A percentile compares a stretch with the other conserved stretches of the same genome.
phyloP scores from a whole-genome alignment of 2,113 vertebrate species.

The Ochotona princeps region DNA sequence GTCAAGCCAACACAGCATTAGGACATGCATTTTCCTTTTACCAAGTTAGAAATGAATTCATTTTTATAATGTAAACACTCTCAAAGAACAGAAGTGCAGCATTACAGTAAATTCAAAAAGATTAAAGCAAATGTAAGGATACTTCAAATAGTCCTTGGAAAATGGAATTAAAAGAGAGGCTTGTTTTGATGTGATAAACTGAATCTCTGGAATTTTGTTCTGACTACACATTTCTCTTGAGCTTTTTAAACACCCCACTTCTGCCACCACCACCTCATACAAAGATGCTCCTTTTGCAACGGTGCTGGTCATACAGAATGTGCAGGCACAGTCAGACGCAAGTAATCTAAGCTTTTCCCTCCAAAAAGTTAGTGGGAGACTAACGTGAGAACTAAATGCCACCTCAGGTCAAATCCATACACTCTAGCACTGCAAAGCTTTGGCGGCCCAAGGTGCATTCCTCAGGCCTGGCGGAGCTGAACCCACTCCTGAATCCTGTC shows the following conservation, averaged over 20 bases:
- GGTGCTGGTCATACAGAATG: background rate
- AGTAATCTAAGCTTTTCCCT: background rate
- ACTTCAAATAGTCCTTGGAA: background rate
- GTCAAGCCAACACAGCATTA: slow-evolving; percentile 22
- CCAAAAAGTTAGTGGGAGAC: slow-evolving; percentile 2
- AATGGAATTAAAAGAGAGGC: no score
- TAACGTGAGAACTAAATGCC: background rate
- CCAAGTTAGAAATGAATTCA: slow-evolving; percentile 5
- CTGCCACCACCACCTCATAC: background rate
- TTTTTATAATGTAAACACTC: slow-evolving; percentile 11
- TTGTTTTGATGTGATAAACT: no score
- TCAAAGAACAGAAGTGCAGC: background rate
- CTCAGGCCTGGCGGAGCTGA: background rate
- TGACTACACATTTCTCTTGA: no score
- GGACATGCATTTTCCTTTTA: background rate
- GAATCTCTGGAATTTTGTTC: no score
- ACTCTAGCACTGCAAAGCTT: background rate
- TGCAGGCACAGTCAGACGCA: background rate
- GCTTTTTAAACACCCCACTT: no score
- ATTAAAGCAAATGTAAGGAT: background rate
- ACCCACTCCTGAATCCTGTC: background rate
- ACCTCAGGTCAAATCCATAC: background rate
- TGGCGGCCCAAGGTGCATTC: background rate
- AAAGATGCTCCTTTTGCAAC: background rate
- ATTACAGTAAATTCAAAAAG: background rate